Conservation (phyloP, 2,888 invertebrate genomes). For the Synergus japonicus region DNA sequence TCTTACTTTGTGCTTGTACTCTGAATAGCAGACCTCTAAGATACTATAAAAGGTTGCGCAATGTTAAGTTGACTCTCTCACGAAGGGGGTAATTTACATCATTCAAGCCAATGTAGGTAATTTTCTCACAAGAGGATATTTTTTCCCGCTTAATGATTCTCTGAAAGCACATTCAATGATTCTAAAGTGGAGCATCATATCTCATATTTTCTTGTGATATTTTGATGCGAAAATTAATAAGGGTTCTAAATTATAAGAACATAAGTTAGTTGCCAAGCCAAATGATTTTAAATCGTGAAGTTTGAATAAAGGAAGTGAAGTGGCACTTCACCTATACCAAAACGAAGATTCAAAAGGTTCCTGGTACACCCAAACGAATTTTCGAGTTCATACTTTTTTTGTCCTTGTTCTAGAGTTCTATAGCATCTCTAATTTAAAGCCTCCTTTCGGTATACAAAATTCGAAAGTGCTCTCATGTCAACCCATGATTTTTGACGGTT, state of each 20-base stretch:
- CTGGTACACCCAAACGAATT: not conserved
- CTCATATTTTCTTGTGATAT: too few species aligned
- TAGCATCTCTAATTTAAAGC: too few species aligned
- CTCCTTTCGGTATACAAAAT: not conserved
- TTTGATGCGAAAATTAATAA: too few species aligned
- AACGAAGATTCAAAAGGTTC: not conserved
- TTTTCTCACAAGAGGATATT: not conserved
- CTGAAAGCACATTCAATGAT: not conserved
- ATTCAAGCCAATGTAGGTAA: conserved; percentile 1
- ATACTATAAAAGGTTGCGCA: conserved; percentile 4
- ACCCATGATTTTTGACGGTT: not conserved
- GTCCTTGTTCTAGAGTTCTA: not conserved
- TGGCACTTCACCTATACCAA: not conserved
- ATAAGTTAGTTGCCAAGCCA: too few species aligned
- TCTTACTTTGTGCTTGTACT: conserved; percentile 10
- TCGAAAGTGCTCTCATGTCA: not conserved
- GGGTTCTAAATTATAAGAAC: too few species aligned
- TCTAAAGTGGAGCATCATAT: too few species aligned
- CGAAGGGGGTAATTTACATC: not conserved
- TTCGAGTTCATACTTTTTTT: not conserved
- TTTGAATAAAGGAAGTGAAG: not conserved
- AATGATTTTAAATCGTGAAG: too few species aligned
- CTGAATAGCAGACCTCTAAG: not conserved
- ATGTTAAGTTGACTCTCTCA: not conserved
- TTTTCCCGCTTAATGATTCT: not conserved